phyloP scores from a whole-genome alignment of 2,113 vertebrate species.

The Pygathrix nemaeus region DNA sequence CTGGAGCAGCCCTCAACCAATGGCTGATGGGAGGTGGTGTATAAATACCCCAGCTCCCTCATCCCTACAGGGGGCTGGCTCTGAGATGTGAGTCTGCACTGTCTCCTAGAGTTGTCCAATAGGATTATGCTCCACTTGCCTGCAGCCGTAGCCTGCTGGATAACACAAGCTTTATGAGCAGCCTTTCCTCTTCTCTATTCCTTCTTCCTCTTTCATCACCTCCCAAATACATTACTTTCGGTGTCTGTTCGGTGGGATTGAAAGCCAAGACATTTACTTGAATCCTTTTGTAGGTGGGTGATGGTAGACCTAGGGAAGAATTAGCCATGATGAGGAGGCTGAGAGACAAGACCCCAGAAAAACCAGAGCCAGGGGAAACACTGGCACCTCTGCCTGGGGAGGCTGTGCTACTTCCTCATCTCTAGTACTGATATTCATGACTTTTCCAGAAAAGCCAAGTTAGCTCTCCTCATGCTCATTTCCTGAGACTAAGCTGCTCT shows the following conservation, averaged over 20 bases:
- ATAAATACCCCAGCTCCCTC: neutral
- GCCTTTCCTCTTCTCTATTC: neutral
- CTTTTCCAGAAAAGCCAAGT: neutral
- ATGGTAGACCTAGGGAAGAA: neutral
- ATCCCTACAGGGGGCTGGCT: neutral
- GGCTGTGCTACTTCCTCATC: neutral
- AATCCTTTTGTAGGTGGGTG: neutral
- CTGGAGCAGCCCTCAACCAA: neutral
- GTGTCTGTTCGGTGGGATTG: neutral
- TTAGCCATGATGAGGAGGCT: neutral
- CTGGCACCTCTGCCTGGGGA: neutral
- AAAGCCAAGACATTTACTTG: neutral
- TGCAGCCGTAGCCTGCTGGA: neutral
- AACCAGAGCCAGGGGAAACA: neutral
- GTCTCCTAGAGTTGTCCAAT: neutral
- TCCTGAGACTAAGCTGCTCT: neutral
- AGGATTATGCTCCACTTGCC: neutral
- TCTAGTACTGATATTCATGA: neutral
- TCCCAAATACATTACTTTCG: neutral
- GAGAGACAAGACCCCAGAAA: neutral
- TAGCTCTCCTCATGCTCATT: neutral
- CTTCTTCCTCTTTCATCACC: neutral
- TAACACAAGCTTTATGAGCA: neutral
- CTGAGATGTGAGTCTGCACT: too few species aligned
- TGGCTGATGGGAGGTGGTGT: neutral